Conservation (phyloP, 2,113 vertebrate genomes). For the Notiomystis cincta region DNA sequence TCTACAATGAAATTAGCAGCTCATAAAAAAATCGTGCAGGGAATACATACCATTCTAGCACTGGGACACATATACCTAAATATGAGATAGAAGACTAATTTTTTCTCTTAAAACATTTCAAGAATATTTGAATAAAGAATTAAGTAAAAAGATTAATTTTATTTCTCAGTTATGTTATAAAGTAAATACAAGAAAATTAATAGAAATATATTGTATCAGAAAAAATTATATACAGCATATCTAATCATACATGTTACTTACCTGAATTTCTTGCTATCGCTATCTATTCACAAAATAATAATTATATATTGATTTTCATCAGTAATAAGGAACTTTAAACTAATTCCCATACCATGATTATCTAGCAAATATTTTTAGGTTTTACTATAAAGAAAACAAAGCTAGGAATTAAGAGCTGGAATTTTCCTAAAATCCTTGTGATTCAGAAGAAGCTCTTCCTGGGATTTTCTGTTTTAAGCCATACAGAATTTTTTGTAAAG, state of each 20-base stretch:
- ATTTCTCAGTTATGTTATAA: neutral
- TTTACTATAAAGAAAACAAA: neutral
- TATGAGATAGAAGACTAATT: neutral
- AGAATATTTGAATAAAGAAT: neutral
- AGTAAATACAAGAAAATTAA: neutral
- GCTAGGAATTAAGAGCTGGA: neutral
- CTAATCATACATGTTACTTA: neutral
- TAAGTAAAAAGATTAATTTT: neutral
- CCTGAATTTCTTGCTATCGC: neutral
- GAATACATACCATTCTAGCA: neutral
- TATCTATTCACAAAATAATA: neutral
- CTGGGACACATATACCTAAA: neutral
- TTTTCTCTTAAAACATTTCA: neutral
- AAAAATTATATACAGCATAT: neutral
- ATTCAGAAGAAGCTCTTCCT: neutral
- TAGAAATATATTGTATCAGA: neutral
- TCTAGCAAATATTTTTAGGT: neutral
- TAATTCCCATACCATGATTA: neutral
- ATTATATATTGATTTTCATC: neutral
- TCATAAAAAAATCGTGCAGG: neutral
- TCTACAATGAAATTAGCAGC: neutral
- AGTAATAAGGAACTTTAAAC: neutral
- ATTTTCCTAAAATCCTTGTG: neutral
- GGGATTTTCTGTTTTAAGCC: neutral
- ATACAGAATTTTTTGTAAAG: neutral